Evolutionary conservation across 2,113 vertebrate species (phyloP), one percentile per base, ranked within the genome.

Genomic region (Miniopterus natalensis): DNA sequence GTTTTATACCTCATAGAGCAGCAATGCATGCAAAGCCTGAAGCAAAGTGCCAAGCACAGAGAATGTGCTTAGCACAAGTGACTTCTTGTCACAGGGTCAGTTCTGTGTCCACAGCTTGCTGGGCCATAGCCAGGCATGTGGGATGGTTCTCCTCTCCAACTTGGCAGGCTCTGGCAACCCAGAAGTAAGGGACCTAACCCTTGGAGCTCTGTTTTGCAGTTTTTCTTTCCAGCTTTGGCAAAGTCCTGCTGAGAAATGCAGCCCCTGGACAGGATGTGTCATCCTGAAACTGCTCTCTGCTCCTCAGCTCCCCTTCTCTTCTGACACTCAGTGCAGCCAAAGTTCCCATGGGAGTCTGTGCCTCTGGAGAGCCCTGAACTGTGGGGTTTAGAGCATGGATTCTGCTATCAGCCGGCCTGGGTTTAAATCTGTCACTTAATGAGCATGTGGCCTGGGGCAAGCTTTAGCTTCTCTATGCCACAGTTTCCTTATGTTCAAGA

Each of bases 211-310:
- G 18, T 27, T 31, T 71, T 81, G 81, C 63, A 51, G 92, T 94
- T 95, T 94, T 84, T 91, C 40, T 89, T 95, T 86, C 94, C 81
- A 51, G 47, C 63, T 74, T 47, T 71, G 29, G 27, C 57, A 57
- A 8, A 10, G 6, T 59, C 29, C 10, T 92, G n/a, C 87, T 92
- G 84, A 94, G 92, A 96, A 95, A 51, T 51, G 61, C 51, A 61
- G 31, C 23, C 18, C 59, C 21, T 83, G 20, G 8, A 11, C 21
- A 3, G n/a, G 25, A 23, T 4, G 1, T n/a, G 7, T 29, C 14
- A 89, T 94, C 68, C 36, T 66, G 74, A 90, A 94, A 75, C 71
- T 90, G 14, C 29, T 47, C 36, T 49, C 36, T 70, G 1, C 31
- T 53, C 77, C 31, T 47, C 15, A 1, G 29, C 40, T 42, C 40